A percentile compares a stretch with the other conserved stretches of the same genome.
Evolutionary conservation across 2,113 vertebrate species (phyloP).

Genomic region (Proteles cristata): DNA sequence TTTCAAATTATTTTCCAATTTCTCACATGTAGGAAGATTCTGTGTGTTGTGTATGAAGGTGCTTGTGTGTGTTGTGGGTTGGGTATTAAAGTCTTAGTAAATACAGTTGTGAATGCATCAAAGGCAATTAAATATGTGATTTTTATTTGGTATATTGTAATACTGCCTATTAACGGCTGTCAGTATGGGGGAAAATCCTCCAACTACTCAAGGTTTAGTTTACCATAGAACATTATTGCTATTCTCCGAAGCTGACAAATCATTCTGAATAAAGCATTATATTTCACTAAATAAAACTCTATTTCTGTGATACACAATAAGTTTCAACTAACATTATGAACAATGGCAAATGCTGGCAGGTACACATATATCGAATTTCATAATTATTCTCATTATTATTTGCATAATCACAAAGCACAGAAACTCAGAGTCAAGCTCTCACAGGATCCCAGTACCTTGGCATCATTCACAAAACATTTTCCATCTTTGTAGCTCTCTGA

Average conservation of each 20-base stretch:
- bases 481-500: neutral
- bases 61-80: conserved; percentile 50
- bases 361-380: conserved; percentile 1
- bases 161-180: conserved; percentile 58
- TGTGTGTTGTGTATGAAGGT: neutral
- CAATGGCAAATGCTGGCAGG: conserved; percentile 20
- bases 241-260: conserved; percentile 61
- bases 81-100: conserved; percentile 61
- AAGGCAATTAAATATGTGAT: conserved; percentile 70
- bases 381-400: conserved; percentile 61
- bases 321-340: conserved; percentile 52
- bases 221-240: conserved; percentile 29
- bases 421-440: neutral
- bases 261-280: conserved; percentile 74
- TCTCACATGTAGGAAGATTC: conserved; percentile 50
- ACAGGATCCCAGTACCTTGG: neutral
- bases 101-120: conserved; percentile 59
- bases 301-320: conserved; percentile 56
- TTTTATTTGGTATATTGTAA: conserved; percentile 74
- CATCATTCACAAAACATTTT: conserved; percentile 31
- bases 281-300: conserved; percentile 69
- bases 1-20: conserved; percentile 61
- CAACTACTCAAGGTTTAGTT: conserved; percentile 64
- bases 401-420: conserved; percentile 56
- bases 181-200: conserved; percentile 41